Evolutionary conservation across 2,113 vertebrate species (phyloP).

Genomic region (Felis chaus): DNA sequence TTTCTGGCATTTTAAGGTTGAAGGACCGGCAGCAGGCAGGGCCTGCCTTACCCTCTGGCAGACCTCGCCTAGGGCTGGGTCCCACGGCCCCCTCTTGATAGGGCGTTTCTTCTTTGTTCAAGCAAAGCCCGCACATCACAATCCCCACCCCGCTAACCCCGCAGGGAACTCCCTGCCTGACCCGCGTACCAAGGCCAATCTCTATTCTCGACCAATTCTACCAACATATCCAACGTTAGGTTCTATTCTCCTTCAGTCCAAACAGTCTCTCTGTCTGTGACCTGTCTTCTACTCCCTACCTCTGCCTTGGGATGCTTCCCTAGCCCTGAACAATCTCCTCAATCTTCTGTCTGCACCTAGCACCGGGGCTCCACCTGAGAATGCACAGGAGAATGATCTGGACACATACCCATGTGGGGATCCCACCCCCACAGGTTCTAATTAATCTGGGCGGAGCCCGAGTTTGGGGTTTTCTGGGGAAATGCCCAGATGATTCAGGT

Average conservation of each 20-base stretch:
- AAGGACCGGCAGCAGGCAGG: neutral
- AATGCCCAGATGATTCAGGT: neutral
- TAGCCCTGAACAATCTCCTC: neutral
- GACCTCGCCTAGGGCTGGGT: neutral
- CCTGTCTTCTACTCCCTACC: neutral
- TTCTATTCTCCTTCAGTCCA: neutral
- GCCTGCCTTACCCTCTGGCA: neutral
- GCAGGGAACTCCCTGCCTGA: neutral
- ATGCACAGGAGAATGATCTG: neutral
- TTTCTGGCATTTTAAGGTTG: conserved; percentile 48
- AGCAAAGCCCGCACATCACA: neutral
- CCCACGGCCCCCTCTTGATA: neutral
- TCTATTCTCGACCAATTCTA: neutral
- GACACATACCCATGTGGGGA: neutral
- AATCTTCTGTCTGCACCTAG: neutral
- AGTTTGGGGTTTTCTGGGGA: neutral
- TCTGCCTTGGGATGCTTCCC: neutral
- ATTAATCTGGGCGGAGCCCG: neutral
- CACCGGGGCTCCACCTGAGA: neutral
- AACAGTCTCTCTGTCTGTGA: neutral
- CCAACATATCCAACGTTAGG: neutral
- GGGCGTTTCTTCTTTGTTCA: neutral
- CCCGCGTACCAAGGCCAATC: neutral
- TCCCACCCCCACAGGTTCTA: neutral
- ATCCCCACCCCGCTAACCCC: neutral